Conservation (phyloP, 2,888 invertebrate genomes). For the Drosophila acutilabella region DNA sequence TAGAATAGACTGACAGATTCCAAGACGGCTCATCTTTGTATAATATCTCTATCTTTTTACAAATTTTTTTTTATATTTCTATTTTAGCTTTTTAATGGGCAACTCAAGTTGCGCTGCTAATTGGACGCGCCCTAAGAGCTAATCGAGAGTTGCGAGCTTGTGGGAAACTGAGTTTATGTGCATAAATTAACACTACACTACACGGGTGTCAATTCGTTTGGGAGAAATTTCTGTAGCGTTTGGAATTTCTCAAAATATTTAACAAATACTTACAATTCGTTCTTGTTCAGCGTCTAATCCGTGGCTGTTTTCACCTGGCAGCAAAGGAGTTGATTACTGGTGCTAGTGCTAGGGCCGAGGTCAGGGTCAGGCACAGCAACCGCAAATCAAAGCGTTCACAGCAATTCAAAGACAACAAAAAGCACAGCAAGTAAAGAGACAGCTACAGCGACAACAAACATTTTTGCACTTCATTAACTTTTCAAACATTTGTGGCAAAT, state of each 20-base stretch:
- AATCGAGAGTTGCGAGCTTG: slow-evolving; percentile 44
- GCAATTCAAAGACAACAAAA: slow-evolving; percentile 51
- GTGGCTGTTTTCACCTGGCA: slow-evolving; percentile 64
- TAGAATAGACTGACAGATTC: slow-evolving; percentile 63
- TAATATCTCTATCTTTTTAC: slow-evolving; percentile 20
- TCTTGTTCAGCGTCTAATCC: slow-evolving; percentile 49
- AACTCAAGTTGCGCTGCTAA: slow-evolving; percentile 59
- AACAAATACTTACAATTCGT: slow-evolving; percentile 30
- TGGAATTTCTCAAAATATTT: slow-evolving; percentile 22
- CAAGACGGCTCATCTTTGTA: slow-evolving; percentile 10
- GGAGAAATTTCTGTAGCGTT: slow-evolving; percentile 41
- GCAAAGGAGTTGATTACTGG: slow-evolving; percentile 40
- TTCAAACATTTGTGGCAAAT: slow-evolving; percentile 66
- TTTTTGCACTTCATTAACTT: slow-evolving; percentile 80
- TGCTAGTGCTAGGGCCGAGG: slow-evolving; percentile 47
- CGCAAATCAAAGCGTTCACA: slow-evolving; percentile 67
- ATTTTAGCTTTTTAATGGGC: slow-evolving; percentile 48
- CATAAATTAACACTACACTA: slow-evolving; percentile 56
- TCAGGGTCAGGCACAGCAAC: slow-evolving; percentile 45
- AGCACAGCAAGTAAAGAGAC: slow-evolving; percentile 31
- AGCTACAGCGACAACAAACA: slow-evolving; percentile 52
- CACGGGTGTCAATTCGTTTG: slow-evolving; percentile 15
- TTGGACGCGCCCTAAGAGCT: slow-evolving; percentile 64
- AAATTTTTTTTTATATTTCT: slow-evolving; percentile 9
- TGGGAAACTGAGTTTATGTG: slow-evolving; percentile 58